Base-by-base conservation (phyloP, 1,140 invertebrate genomes). In the Drosophila nigromelanica region DNA sequence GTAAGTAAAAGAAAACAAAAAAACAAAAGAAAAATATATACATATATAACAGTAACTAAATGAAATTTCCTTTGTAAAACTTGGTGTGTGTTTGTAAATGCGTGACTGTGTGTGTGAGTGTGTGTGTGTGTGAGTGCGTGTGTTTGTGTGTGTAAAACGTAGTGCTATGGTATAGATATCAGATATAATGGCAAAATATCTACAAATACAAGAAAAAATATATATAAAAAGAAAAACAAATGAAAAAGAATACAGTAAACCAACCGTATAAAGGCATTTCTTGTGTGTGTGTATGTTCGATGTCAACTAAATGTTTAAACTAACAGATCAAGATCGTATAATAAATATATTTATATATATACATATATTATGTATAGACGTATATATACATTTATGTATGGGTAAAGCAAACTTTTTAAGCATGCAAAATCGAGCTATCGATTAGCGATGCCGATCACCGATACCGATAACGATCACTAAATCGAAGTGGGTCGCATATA, bases 241-340 rank as follows among this genome's bases (percentile, higher is more conserved):
- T 7, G 24, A 58, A 67, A 63, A 18, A 40, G 37, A 50, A 50
- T 47, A 24, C 33, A 55, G 73, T 30, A 73, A 83, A 69, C 48
- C 62, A 76, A 73, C 37, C 71, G 67, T 80, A 76, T 80, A 64
- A 64, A 56, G 51, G 43, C 68, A 63, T 63, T 70, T 33, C 54
- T 80, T 86, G 73, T 85, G 80, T 83, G 79, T 67, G 48, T 51
- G 61, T 58, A 27, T 59, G 69, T 86, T 85, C 78, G 68, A 83
- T 83, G 80, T 83, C 73, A 80, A 71, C 64, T 86, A 80, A 86
- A 85, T 85, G 78, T 85, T 86, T 56, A 51, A 71, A 66, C 55
- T 60, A 68, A 64, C 69, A 63, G 82, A 48, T 80, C 39, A 80
- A 76, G 56, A 75, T 74, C 71, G 73, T 59, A 68, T 76, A 73